Conservation (phyloP, 2,797 vertebrate species). For the Molothrus ater region DNA sequence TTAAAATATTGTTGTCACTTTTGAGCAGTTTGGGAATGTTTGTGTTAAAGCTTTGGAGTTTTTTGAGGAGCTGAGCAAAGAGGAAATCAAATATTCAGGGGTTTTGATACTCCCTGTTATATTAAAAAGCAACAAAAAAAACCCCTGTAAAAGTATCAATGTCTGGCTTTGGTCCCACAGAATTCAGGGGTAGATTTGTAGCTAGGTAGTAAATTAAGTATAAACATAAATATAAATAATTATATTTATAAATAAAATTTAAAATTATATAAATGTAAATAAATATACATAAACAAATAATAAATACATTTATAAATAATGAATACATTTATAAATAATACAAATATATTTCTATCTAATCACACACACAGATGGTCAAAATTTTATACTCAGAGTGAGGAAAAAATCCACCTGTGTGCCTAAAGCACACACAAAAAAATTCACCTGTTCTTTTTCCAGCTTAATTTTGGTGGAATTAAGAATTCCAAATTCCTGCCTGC, state of each 20-base stretch:
- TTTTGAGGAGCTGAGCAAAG: not conserved
- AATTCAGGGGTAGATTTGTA: not conserved
- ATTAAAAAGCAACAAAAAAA: not conserved
- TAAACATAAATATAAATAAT: not conserved
- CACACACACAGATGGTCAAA: fast-evolving
- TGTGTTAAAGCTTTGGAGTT: not conserved
- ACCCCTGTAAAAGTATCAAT: not conserved
- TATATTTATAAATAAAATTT: too few relatives aligned
- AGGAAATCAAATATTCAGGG: not conserved
- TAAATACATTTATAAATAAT: not conserved
- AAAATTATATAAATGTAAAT: not conserved
- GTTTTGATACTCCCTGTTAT: not conserved
- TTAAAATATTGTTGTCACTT: not conserved
- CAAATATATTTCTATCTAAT: not conserved
- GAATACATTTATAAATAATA: not conserved
- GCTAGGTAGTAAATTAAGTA: not conserved
- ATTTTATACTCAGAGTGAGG: not conserved
- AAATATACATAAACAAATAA: not conserved
- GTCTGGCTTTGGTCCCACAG: not conserved
- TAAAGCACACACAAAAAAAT: not conserved
- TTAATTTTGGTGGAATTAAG: not conserved
- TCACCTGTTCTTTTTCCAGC: not conserved
- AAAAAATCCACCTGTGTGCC: not conserved
- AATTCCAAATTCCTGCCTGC: not conserved
- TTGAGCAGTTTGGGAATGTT: not conserved